These are phyloP conservation scores for Perca schrenkii DNA, from an alignment of 2,113 vertebrate genomes.

Conservation along the genomic window DNA sequence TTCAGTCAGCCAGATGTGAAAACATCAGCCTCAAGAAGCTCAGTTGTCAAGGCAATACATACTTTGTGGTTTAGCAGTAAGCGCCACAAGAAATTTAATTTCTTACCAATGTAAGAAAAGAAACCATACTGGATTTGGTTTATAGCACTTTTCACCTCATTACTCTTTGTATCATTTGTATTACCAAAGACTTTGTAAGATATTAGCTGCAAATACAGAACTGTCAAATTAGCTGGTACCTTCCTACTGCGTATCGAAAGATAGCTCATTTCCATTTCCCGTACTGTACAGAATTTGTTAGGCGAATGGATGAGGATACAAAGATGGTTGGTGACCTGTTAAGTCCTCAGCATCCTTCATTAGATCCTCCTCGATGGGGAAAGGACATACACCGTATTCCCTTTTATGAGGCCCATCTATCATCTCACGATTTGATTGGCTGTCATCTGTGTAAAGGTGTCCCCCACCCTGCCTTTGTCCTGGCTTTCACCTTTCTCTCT, in stretches of 20 bases:
- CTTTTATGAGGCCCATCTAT: slow-evolving; percentile 53
- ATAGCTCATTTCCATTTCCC: slow-evolving; percentile 25
- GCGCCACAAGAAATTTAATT: slow-evolving; percentile 10
- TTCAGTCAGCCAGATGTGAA: slow-evolving; percentile 46
- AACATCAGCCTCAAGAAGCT: slow-evolving; percentile 32
- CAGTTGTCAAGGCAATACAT: slow-evolving; percentile 38
- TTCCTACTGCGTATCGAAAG: not conserved
- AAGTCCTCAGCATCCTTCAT: slow-evolving; percentile 35
- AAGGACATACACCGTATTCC: slow-evolving; percentile 45
- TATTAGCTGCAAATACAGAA: slow-evolving; percentile 27
- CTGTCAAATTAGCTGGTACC: slow-evolving; percentile 25
- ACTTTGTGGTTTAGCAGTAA: slow-evolving; percentile 37
- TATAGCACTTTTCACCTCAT: slow-evolving; percentile 15
- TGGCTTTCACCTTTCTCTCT: slow-evolving; percentile 31
- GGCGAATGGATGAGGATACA: slow-evolving; percentile 15
- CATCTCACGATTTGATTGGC: slow-evolving; percentile 61
- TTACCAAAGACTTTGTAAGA: slow-evolving; percentile 3
- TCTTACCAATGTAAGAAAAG: slow-evolving; percentile 12
- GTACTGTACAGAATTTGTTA: slow-evolving; percentile 30
- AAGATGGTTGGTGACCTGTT: slow-evolving; percentile 12
- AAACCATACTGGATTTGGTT: slow-evolving; percentile 26
- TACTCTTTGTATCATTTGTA: slow-evolving; percentile 18
- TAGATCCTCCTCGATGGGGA: not conserved
- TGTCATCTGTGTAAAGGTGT: slow-evolving; percentile 60
- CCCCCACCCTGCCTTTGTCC: slow-evolving; percentile 32